Base-by-base conservation (phyloP, 2,113 vertebrate species). In the Phycodurus eques region DNA sequence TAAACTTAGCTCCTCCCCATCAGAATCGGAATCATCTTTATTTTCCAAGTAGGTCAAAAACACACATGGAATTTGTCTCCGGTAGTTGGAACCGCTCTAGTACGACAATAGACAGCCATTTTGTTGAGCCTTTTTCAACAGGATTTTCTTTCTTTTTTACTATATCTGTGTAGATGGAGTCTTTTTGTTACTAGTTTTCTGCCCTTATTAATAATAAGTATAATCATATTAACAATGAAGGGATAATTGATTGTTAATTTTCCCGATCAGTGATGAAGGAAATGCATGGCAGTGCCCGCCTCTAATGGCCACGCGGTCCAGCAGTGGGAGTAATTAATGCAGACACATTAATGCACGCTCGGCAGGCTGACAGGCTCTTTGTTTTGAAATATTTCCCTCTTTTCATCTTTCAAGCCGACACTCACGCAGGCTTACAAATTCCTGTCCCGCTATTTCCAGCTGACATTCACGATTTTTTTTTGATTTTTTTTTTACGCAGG, bases 401-500 rank as follows among this genome's bases (percentile, higher is more conserved):
- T 80, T 83, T 76, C 68, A 81, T 73, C 81, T 77, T 79, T 86
- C 81, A 79, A 72, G 71, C 82, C 64, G 74, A 82, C 87, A 78
- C 78, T 85, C 82, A 62, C 72, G 72, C 80, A 91, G 81, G 77
- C 89, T 85, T 84, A 83, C 81, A 87, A 88, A 90, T 90, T 83
- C 88, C 85, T 84, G 86, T 90, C 87, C 87, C 79, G 73, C 80
- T 81, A 83, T 86, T 86, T 80, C 73, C 67, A 78, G 79, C 86
- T 89, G 90, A 90, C 88, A 88, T 90, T 87, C 85, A 87, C 83
- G 86, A 87, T 89, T 91, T 85, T 90, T 77, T 89, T 83, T 75
- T 13, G 74, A 88, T 82, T 75, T 51, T 81, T 57, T 62, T 87
- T 84, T 83, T 82, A 84, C 80, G 65, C 76, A 79, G 79, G 68